A percentile compares a stretch with the other conserved stretches of the same genome.
These are phyloP conservation scores for Falco punctatus DNA, from an alignment of 2,113 vertebrate genomes.

Conservation along the genomic window DNA sequence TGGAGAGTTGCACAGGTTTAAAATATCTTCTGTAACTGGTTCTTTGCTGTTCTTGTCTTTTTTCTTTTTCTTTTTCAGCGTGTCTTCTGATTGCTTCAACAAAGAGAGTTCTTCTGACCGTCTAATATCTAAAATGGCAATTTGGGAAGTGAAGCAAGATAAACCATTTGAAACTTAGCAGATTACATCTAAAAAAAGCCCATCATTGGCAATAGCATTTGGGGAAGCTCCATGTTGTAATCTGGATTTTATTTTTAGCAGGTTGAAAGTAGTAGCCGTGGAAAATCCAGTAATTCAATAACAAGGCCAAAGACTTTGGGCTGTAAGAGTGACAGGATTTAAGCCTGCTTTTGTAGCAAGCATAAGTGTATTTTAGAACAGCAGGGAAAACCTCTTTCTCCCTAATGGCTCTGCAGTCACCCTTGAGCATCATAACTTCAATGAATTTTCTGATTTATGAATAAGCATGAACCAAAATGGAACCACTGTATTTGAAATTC, in stretches of 20 bases:
- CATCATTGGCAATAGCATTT: background rate
- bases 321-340: background rate
- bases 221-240: background rate
- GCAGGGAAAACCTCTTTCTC: background rate
- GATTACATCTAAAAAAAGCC: background rate
- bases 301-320: background rate
- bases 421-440: background rate
- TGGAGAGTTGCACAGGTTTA: slow-evolving; percentile 82
- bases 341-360: background rate
- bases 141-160: slow-evolving; percentile 29
- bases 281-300: background rate
- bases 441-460: background rate
- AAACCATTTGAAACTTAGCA: background rate
- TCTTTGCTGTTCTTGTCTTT: slow-evolving; percentile 86
- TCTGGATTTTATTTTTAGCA: slow-evolving; percentile 18
- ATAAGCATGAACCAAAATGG: background rate
- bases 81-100: slow-evolving; percentile 82
- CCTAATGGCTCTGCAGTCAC: background rate
- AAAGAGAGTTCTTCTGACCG: slow-evolving; percentile 93
- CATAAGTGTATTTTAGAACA: background rate
- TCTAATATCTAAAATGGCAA: slow-evolving; percentile 85
- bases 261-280: background rate
- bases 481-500: background rate
- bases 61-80: slow-evolving; percentile 93
- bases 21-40: slow-evolving; percentile 80